phyloP scores from a whole-genome alignment of 2,888 invertebrate genomes.

The Nesidiocoris tenuis region DNA sequence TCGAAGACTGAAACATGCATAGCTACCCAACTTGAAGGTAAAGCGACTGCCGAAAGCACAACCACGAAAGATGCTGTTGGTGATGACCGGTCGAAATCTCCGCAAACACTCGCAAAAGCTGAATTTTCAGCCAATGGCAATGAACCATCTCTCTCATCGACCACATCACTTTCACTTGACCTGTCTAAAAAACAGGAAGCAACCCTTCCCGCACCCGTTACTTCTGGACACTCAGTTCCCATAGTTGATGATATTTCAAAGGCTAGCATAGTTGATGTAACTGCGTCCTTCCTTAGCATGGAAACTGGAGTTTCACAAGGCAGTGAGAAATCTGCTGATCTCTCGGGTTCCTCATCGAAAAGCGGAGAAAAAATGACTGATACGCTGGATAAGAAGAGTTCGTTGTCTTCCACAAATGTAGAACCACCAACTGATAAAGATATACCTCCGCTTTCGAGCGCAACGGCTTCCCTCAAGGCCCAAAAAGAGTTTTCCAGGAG shows the following conservation, averaged over 20 bases:
- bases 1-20: too few species aligned
- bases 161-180: background rate
- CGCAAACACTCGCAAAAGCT: background rate
- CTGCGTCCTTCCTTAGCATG: slow-evolving; percentile 18
- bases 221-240: background rate
- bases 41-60: background rate
- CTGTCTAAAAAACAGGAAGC: background rate
- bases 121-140: background rate
- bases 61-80: background rate
- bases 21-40: background rate
- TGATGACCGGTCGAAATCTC: background rate
- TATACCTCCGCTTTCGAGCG: slow-evolving; percentile 1
- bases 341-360: slow-evolving; percentile 6
- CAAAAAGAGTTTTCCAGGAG: slow-evolving; percentile 47
- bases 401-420: slow-evolving; percentile 29
- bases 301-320: slow-evolving; percentile 14
- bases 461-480: slow-evolving; percentile 31
- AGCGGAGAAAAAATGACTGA: slow-evolving; percentile 22
- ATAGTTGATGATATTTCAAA: background rate
- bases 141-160: background rate
- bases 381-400: slow-evolving; percentile 20
- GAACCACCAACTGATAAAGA: slow-evolving; percentile 24
- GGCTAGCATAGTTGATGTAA: slow-evolving; percentile 4
- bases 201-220: background rate
- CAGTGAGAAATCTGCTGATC: background rate